Percentiles rank a stretch among this genome's conserved stretches.
phyloP scores from a whole-genome alignment of 1,140 invertebrate species.

The Hydropsyche tenuis region DNA sequence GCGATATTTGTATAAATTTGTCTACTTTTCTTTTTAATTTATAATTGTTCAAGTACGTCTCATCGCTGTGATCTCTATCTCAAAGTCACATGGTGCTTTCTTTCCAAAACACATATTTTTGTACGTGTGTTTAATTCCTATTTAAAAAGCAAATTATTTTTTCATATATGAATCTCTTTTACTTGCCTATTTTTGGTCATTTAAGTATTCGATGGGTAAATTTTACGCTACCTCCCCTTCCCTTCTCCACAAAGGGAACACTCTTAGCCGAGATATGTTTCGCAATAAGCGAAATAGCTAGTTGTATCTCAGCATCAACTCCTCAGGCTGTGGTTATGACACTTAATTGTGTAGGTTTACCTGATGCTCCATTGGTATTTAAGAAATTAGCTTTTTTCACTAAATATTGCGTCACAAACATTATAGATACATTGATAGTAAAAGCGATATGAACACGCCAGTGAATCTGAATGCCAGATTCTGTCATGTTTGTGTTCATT shows the following conservation, averaged over 20 bases:
- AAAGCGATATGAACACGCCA: neutral
- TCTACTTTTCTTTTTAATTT: neutral
- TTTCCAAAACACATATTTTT: slow-evolving; percentile 24
- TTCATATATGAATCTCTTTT: neutral
- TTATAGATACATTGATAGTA: slow-evolving; percentile 4
- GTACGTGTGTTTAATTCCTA: too few species aligned
- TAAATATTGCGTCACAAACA: neutral
- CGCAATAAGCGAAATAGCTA: slow-evolving; percentile 43
- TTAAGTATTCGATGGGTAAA: too few species aligned
- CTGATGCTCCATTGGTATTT: neutral
- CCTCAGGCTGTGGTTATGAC: slow-evolving; percentile 27
- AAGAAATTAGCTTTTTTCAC: neutral
- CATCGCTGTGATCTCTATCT: slow-evolving; percentile 40
- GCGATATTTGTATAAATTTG: slow-evolving; percentile 10
- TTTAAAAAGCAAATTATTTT: neutral
- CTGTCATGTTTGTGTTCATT: neutral
- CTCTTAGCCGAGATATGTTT: slow-evolving; percentile 37
- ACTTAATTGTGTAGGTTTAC: slow-evolving; percentile 15
- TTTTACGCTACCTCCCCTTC: too few species aligned
- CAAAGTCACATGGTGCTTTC: slow-evolving; percentile 40
- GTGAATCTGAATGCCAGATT: neutral
- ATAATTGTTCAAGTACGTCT: neutral
- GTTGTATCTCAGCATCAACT: slow-evolving; percentile 42
- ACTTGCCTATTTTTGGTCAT: neutral
- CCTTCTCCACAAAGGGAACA: neutral